These are phyloP conservation scores for Drosophila recens DNA, from an alignment of 2,888 invertebrate species.

Conservation along the genomic window DNA sequence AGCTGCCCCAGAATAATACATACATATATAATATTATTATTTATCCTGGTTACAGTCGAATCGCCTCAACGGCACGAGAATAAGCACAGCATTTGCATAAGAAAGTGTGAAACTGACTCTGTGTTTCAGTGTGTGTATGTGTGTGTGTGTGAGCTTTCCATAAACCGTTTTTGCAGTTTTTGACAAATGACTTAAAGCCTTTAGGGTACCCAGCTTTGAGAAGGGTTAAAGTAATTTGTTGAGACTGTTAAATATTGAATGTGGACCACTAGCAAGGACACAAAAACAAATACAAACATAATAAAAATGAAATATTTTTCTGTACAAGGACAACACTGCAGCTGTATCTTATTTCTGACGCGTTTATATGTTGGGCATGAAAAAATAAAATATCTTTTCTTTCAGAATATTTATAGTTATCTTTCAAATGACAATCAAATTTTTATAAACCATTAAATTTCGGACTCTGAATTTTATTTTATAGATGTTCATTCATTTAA, in stretches of 20 bases:
- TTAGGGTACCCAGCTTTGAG: slow-evolving; percentile 66
- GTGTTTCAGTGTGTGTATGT: slow-evolving; percentile 12
- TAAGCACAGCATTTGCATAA: slow-evolving; percentile 72
- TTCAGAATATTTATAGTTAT: slow-evolving; percentile 47
- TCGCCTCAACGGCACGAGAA: slow-evolving; percentile 46
- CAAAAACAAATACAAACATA: slow-evolving; percentile 38
- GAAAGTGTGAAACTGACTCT: slow-evolving; percentile 70
- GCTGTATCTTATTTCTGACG: background rate
- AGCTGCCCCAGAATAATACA: slow-evolving; percentile 39
- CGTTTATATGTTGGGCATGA: background rate
- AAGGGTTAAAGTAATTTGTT: slow-evolving; percentile 79
- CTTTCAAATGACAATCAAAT: slow-evolving; percentile 43
- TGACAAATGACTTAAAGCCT: slow-evolving; percentile 81
- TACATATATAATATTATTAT: slow-evolving; percentile 40
- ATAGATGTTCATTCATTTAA: background rate
- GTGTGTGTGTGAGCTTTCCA: slow-evolving; percentile 32
- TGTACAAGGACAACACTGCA: slow-evolving; percentile 4
- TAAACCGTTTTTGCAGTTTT: slow-evolving; percentile 72
- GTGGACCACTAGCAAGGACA: slow-evolving; percentile 49
- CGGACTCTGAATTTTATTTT: slow-evolving; percentile 14
- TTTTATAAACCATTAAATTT: slow-evolving; percentile 45
- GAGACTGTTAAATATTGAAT: slow-evolving; percentile 80
- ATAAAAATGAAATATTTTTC: slow-evolving; percentile 66
- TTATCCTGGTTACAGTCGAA: slow-evolving; percentile 43
- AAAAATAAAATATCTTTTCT: slow-evolving; percentile 50